Evolutionary conservation across 2,888 invertebrate genomes (phyloP).

Genomic region (Apodemia duryi): DNA sequence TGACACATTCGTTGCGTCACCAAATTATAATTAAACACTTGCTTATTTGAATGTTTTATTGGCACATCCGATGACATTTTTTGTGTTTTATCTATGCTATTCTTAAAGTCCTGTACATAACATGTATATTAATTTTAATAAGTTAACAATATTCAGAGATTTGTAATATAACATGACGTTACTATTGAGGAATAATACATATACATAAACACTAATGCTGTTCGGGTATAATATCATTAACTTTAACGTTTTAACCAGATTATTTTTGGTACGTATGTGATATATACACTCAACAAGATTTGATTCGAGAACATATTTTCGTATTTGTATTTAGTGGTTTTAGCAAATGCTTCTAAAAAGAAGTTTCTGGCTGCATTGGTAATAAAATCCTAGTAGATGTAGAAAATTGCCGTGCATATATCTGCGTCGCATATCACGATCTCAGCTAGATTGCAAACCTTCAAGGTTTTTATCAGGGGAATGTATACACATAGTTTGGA

Average conservation of each 20-base stretch:
- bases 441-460: conserved; percentile 12
- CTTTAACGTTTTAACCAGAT: conserved; percentile 53
- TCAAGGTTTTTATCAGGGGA: background rate
- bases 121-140: conserved; percentile 11
- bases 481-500: background rate
- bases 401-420: conserved; percentile 30
- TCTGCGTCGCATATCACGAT: conserved; percentile 49
- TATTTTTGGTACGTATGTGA: conserved; percentile 46
- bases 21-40: background rate
- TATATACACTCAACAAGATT: conserved; percentile 37
- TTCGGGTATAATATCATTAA: conserved; percentile 41
- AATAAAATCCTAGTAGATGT: conserved; percentile 13
- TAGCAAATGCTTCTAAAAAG: conserved; percentile 35
- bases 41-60: background rate
- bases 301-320: conserved; percentile 60
- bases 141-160: background rate
- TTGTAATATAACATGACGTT: conserved; percentile 27
- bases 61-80: background rate
- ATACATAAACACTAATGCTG: conserved; percentile 33
- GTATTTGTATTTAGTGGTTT: conserved; percentile 53
- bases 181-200: conserved; percentile 33
- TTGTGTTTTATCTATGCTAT: conserved; percentile 34
- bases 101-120: conserved; percentile 24
- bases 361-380: conserved; percentile 20
- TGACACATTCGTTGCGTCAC: background rate